A percentile compares a stretch with the other conserved stretches of the same genome.
Evolutionary conservation across 1,140 invertebrate species (phyloP).

Genomic region (Rhynchophorus ferrugineus): DNA sequence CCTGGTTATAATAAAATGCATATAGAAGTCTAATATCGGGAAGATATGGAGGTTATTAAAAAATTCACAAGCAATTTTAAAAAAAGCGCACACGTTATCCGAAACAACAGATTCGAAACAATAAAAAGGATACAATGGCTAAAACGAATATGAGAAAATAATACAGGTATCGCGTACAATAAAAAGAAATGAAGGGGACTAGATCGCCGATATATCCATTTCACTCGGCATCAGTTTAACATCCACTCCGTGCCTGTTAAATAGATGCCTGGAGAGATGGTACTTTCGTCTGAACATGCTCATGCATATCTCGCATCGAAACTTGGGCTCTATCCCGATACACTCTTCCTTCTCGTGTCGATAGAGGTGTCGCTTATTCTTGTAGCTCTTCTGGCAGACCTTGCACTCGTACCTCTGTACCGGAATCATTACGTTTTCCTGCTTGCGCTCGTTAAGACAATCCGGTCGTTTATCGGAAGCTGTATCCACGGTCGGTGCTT

Average conservation of each 20-base stretch:
- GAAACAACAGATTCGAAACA: too few relatives aligned
- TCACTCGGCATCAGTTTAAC: slow-evolving; percentile 10
- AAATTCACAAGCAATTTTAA: too few relatives aligned
- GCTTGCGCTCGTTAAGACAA: slow-evolving; percentile 16
- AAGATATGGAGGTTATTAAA: too few relatives aligned
- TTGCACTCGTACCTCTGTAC: slow-evolving; percentile 32
- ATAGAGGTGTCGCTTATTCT: slow-evolving; percentile 44
- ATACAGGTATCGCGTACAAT: too few relatives aligned
- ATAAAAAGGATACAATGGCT: too few relatives aligned
- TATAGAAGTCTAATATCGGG: too few relatives aligned
- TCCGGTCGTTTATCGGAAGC: neutral
- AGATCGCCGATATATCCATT: too few relatives aligned
- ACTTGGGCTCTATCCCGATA: slow-evolving; percentile 56
- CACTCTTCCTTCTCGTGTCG: slow-evolving; percentile 54
- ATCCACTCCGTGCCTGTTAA: slow-evolving; percentile 41
- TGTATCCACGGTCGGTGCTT: neutral
- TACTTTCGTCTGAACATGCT: slow-evolving; percentile 53
- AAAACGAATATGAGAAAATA: too few relatives aligned
- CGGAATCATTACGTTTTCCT: slow-evolving; percentile 8
- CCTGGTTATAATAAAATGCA: too few relatives aligned
- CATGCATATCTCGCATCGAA: slow-evolving; percentile 55
- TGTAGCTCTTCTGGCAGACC: slow-evolving; percentile 45
- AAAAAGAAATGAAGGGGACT: too few relatives aligned
- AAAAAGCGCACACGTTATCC: too few relatives aligned
- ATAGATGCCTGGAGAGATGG: slow-evolving; percentile 51